Evolutionary conservation across 2,888 invertebrate species (phyloP), one percentile per base, ranked within the genome.

Genomic region (Nudaria mundana): DNA sequence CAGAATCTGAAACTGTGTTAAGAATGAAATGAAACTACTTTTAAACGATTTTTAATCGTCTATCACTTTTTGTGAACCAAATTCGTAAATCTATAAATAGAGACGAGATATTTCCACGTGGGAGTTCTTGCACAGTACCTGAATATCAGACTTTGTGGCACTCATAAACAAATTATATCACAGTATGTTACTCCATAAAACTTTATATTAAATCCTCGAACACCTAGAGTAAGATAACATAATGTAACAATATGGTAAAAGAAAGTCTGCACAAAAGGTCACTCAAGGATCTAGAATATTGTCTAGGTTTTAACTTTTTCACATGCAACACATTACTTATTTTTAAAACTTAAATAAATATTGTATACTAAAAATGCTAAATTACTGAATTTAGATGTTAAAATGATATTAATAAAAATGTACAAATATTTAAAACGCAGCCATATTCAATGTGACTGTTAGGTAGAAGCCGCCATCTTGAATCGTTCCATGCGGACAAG

Each of bases 71-170:
- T 66, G 68, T 60, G 81, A 76, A 81, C 77, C 81, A 81, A 81
- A 78, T 81, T 80, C 78, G 75, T 66, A 64, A 43, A 64, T 82
- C 86, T 87, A 86, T 77, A 80, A 84, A 85, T 87, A 87, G 86
- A 81, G 81, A 71, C 76, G 81, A 83, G 81, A 76, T 84, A 86
- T 85, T 84, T 84, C 85, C 87, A 87, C 86, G 87, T 86, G 86
- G 86, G 87, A 85, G 85, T 84, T 81, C 71, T 81, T 69, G 71
- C 70, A 77, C 72, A 60, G 69, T 81, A 86, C 81, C 83, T 83
- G 78, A 76, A 66, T 69, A 76, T 71, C 72, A 67, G 70, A 73
- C 70, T 78, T 70, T 65, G 75, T 76, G 72, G 81, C 80, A 79
- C 81, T 71, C 71, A 67, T 70, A 67, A 59, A 66, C 73, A 73